These are phyloP conservation scores for Astur gentilis DNA, from an alignment of 2,113 vertebrate species.

Conservation along the genomic window DNA sequence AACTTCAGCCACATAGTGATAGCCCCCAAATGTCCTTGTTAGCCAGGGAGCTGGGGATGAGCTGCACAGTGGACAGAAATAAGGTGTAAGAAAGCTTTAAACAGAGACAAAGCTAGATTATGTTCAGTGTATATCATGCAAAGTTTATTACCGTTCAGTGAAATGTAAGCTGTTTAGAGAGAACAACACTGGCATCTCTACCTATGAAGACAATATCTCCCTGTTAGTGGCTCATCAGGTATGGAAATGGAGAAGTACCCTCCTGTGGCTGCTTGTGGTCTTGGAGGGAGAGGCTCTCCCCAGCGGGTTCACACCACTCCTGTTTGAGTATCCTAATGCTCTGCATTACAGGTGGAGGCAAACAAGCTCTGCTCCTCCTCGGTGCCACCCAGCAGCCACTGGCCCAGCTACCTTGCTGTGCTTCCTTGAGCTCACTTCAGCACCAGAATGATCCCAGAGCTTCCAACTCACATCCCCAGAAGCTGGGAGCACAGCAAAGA, in stretches of 20 bases:
- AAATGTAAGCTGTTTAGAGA: background rate
- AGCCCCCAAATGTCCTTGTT: fast-evolving
- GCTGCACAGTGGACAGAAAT: background rate
- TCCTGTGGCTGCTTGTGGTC: background rate
- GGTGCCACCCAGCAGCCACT: background rate
- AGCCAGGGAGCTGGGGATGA: background rate
- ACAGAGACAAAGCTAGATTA: background rate
- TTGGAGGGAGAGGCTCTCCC: background rate
- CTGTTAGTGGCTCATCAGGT: background rate
- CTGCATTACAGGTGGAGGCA: background rate
- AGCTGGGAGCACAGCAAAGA: background rate
- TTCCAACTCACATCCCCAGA: background rate
- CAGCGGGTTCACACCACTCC: fast-evolving
- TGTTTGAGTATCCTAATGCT: background rate
- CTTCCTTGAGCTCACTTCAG: background rate
- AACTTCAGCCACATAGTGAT: background rate
- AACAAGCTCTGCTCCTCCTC: background rate
- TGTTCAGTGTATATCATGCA: background rate
- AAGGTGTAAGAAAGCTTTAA: background rate
- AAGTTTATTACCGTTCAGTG: background rate
- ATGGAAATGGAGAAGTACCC: background rate
- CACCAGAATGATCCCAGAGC: background rate
- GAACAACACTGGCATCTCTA: background rate
- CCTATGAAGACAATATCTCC: fast-evolving
- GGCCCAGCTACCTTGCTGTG: background rate